Evolutionary conservation across 2,888 invertebrate species (phyloP).

Genomic region (Cephus pulcher): DNA sequence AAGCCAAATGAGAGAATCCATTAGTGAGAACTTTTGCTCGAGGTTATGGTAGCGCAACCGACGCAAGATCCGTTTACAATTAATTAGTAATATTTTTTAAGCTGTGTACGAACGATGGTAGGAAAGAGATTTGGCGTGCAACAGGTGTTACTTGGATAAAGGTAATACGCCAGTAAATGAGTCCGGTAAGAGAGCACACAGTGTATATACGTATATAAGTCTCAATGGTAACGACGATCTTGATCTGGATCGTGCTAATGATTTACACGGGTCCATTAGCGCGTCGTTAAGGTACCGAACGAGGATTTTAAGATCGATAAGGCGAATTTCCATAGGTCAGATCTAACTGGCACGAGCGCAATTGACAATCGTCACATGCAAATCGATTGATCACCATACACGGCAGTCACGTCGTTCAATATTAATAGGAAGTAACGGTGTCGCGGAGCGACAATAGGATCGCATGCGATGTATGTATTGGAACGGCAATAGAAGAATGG

Average conservation of each 20-base stretch:
- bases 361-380: not conserved
- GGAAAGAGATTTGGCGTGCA: not conserved
- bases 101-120: not conserved
- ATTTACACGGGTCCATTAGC: not conserved
- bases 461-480: not conserved
- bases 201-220: not conserved
- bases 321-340: not conserved
- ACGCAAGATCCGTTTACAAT: not conserved
- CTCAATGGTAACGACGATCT: not conserved
- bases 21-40: not conserved
- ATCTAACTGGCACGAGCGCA: not conserved
- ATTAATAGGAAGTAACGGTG: not conserved
- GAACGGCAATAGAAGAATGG: not conserved
- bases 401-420: not conserved
- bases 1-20: not conserved
- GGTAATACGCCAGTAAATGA: not conserved
- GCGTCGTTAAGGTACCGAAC: not conserved
- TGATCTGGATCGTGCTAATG: not conserved
- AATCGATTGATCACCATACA: not conserved
- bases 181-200: not conserved
- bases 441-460: constrained; percentile 4
- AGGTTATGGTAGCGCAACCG: not conserved
- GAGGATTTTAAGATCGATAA: not conserved
- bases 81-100: not conserved
- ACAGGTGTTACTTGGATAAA: not conserved